A percentile compares a stretch with the other conserved stretches of the same genome.
phyloP scores from a whole-genome alignment of 2,888 invertebrate species.

The Nemotelus pantherinus region DNA sequence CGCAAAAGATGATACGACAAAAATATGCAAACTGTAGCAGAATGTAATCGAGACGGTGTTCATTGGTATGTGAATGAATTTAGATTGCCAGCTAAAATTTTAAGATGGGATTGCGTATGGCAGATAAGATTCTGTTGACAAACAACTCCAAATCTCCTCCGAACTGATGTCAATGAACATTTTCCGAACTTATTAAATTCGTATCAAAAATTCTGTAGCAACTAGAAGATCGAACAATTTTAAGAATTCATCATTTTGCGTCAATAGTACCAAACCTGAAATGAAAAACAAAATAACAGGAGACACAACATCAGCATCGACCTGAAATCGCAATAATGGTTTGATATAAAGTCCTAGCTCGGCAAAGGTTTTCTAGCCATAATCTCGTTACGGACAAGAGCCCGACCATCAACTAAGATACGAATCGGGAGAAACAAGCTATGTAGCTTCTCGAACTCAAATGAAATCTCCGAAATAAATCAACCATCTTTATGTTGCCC shows the following conservation, averaged over 20 bases:
- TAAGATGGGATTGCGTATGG: too few species aligned
- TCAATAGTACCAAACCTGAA: slow-evolving; percentile 6
- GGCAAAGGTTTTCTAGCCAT: slow-evolving; percentile 23
- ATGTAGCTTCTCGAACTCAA: background rate
- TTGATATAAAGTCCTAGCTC: background rate
- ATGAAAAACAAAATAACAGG: background rate
- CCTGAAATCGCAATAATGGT: background rate
- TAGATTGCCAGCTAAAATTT: too few species aligned
- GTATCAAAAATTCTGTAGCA: slow-evolving; percentile 15
- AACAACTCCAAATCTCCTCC: too few species aligned
- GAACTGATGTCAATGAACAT: background rate
- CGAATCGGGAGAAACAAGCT: slow-evolving; percentile 18
- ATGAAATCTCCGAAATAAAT: slow-evolving; percentile 46
- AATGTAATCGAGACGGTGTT: too few species aligned
- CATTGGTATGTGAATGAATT: too few species aligned
- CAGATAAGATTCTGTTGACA: too few species aligned
- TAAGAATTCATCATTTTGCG: slow-evolving; percentile 24
- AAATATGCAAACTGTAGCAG: too few species aligned
- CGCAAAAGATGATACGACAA: too few species aligned
- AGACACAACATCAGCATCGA: background rate
- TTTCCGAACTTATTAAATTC: slow-evolving; percentile 15
- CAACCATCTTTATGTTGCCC: slow-evolving; percentile 48
- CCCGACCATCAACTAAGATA: slow-evolving; percentile 13
- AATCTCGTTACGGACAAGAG: slow-evolving; percentile 36
- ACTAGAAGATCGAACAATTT: slow-evolving; percentile 3